Conservation (phyloP, 2,113 vertebrate species). For the Actinemys pallida region DNA sequence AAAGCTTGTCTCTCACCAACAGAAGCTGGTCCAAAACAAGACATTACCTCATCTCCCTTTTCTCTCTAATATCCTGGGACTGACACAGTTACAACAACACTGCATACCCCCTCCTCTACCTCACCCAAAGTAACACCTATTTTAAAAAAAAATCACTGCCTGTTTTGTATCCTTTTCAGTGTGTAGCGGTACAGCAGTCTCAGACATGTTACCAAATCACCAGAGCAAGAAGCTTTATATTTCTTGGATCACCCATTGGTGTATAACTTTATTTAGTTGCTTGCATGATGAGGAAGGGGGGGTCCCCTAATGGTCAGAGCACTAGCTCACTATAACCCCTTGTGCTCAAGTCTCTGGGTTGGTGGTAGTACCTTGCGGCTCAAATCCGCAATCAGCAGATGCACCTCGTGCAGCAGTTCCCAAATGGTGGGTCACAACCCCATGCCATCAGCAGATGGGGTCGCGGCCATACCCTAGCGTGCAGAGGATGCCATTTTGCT, state of each 20-base stretch:
- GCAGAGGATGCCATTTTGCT: neutral
- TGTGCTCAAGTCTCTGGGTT: neutral
- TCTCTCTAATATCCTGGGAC: neutral
- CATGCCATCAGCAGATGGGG: neutral
- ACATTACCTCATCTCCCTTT: neutral
- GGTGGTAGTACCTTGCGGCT: neutral
- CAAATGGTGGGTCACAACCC: neutral
- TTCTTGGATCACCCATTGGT: constrained; percentile 30
- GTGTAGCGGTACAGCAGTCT: neutral
- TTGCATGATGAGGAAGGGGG: neutral
- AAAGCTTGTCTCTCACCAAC: neutral
- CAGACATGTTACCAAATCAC: neutral
- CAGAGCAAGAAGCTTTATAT: neutral
- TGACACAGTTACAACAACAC: neutral
- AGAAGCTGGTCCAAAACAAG: neutral
- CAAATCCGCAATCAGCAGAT: neutral
- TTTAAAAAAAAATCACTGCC: constrained; percentile 28
- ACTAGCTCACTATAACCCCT: neutral
- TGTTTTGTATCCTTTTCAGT: constrained; percentile 54
- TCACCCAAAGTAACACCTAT: neutral
- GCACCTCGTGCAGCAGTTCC: neutral
- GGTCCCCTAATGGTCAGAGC: neutral
- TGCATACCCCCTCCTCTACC: neutral
- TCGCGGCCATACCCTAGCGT: neutral
- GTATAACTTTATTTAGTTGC: constrained; percentile 31